These are phyloP conservation scores for Caretta caretta DNA, from an alignment of 2,113 vertebrate genomes.

Conservation along the genomic window DNA sequence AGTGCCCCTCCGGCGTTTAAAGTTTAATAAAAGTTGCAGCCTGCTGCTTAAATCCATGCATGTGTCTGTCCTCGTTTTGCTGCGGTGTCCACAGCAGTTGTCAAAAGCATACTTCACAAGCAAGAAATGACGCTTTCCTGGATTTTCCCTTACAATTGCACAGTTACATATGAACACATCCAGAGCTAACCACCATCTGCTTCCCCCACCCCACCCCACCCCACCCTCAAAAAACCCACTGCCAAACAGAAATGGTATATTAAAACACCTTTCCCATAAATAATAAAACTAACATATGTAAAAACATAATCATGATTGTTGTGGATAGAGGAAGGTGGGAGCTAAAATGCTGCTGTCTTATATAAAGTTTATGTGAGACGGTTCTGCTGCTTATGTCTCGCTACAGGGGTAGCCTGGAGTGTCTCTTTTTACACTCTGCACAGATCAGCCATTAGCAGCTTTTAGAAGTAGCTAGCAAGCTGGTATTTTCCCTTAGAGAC, in stretches of 20 bases:
- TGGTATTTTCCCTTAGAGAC: conserved; percentile 34
- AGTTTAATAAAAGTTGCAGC: not conserved
- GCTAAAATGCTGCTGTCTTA: not conserved
- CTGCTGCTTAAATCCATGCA: not conserved
- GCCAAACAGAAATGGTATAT: not conserved
- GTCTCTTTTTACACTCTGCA: not conserved
- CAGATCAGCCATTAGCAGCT: conserved; percentile 13
- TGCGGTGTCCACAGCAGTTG: not conserved
- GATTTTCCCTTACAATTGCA: not conserved
- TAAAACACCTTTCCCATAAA: not conserved
- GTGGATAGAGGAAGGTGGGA: not conserved
- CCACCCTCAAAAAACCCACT: not conserved
- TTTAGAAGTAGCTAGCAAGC: conserved; percentile 49
- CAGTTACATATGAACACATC: not conserved
- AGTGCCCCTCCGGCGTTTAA: not conserved
- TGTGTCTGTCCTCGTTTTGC: not conserved
- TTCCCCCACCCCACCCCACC: not conserved
- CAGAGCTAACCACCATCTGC: not conserved
- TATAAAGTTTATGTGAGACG: not conserved
- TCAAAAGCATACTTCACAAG: not conserved
- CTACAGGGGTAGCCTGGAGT: fast-evolving
- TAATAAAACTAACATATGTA: not conserved
- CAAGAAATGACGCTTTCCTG: not conserved
- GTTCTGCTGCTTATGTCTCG: not conserved
- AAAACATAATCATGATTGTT: fast-evolving